Conservation (phyloP, 2,797 vertebrate species). For the Enteromius fasciolatus region DNA sequence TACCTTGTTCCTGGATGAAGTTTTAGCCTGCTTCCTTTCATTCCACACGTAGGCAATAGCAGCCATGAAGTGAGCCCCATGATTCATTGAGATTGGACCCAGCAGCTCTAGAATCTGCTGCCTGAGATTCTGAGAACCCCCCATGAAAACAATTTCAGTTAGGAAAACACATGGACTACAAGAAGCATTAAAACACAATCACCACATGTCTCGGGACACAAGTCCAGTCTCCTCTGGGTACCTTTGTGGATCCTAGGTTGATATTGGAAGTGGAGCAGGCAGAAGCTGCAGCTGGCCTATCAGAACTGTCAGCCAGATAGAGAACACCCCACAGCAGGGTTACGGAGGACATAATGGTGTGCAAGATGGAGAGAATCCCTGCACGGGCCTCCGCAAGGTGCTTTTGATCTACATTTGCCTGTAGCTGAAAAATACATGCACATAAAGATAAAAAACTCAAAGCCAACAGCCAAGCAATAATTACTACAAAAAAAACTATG, state of each 20-base stretch:
- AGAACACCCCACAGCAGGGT: constrained; percentile 94
- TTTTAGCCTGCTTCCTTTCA: constrained; percentile 90
- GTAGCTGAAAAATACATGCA: constrained; percentile 76
- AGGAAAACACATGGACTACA: not conserved
- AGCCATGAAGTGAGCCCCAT: constrained; percentile 98
- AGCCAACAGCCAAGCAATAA: not conserved
- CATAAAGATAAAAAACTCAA: not conserved
- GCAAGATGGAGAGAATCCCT: constrained; percentile 94
- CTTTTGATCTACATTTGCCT: constrained; percentile 94
- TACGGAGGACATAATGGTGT: constrained; percentile 98
- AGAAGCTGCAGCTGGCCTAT: constrained; percentile 84
- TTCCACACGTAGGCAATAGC: constrained; percentile 99
- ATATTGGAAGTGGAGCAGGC: constrained; percentile 90
- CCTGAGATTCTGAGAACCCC: constrained; percentile 85
- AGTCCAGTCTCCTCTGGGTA: constrained; percentile 59
- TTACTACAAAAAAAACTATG: not conserved
- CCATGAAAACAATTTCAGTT: not conserved
- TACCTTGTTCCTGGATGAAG: constrained; percentile 87
- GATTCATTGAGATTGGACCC: constrained; percentile 98
- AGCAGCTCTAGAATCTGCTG: constrained; percentile 96
- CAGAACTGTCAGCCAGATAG: constrained; percentile 90
- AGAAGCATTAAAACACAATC: not conserved
- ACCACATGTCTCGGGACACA: not conserved
- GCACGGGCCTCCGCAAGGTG: constrained; percentile 93
- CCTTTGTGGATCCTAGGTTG: constrained; percentile 97